These are phyloP conservation scores for Thymelicus acteon DNA, from an alignment of 2,888 invertebrate genomes.

Conservation along the genomic window DNA sequence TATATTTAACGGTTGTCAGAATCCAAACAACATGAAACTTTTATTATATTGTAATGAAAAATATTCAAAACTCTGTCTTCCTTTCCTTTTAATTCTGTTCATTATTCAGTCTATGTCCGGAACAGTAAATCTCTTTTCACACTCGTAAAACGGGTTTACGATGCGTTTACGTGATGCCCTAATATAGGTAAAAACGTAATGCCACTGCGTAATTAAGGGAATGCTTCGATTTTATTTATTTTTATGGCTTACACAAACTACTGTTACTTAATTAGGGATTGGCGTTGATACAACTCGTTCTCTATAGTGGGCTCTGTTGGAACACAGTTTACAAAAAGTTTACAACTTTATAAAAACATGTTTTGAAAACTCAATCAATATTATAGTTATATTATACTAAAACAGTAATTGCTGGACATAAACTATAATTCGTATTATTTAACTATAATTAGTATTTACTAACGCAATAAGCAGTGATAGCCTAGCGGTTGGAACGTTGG, in stretches of 20 bases:
- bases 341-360: not conserved
- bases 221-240: constrained; percentile 52
- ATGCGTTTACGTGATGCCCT: constrained; percentile 59
- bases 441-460: no score
- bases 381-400: no score
- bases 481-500: no score
- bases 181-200: constrained; percentile 53
- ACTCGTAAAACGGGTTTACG: constrained; percentile 64
- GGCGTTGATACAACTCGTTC: not conserved
- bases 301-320: not conserved
- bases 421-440: no score
- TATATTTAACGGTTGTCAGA: no score
- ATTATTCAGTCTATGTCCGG: constrained; percentile 13
- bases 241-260: constrained; percentile 1
- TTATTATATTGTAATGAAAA: no score
- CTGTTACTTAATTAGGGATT: not conserved
- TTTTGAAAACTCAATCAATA: no score
- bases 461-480: no score
- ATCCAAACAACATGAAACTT: no score
- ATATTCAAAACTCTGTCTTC: not conserved
- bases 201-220: constrained; percentile 54
- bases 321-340: not conserved
- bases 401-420: no score
- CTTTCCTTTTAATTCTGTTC: constrained; percentile 8
- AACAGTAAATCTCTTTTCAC: constrained; percentile 61